Evolutionary conservation across 2,113 vertebrate genomes (phyloP).

Genomic region (Platycercus adscitus): DNA sequence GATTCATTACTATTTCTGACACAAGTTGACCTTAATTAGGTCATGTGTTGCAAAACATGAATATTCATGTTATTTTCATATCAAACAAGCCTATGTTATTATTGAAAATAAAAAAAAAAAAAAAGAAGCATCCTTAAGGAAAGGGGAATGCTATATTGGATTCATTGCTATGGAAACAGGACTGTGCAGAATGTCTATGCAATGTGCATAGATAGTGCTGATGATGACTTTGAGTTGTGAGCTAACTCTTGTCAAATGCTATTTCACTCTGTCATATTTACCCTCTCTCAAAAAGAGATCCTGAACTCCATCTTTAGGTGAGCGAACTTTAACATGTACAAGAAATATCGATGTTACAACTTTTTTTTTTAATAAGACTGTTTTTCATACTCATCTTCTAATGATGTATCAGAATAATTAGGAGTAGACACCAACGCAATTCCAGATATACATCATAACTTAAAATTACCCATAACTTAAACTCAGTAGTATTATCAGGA

Average conservation of each 20-base stretch:
- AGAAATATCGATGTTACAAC: slow-evolving; percentile 18
- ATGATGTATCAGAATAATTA: background rate
- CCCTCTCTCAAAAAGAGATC: background rate
- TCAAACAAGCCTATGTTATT: background rate
- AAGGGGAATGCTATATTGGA: background rate
- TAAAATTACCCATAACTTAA: background rate
- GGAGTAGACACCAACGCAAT: background rate
- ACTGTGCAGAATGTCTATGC: background rate
- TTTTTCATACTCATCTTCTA: background rate
- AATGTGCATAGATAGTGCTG: background rate
- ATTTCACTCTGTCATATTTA: slow-evolving; percentile 24
- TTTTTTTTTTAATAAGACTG: background rate
- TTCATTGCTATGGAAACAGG: slow-evolving; percentile 55
- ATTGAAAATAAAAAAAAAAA: background rate
- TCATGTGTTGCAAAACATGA: slow-evolving; percentile 12
- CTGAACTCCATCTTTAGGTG: slow-evolving; percentile 1
- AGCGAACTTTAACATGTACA: background rate
- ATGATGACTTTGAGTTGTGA: background rate
- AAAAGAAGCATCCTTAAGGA: background rate
- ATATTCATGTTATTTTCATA: slow-evolving; percentile 2
- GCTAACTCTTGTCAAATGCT: background rate
- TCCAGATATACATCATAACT: background rate
- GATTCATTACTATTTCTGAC: background rate
- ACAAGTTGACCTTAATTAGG: slow-evolving; percentile 1
- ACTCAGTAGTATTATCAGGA: background rate